Evolutionary conservation across 1,140 invertebrate species (phyloP).

Genomic region (Drosophila murphyi): DNA sequence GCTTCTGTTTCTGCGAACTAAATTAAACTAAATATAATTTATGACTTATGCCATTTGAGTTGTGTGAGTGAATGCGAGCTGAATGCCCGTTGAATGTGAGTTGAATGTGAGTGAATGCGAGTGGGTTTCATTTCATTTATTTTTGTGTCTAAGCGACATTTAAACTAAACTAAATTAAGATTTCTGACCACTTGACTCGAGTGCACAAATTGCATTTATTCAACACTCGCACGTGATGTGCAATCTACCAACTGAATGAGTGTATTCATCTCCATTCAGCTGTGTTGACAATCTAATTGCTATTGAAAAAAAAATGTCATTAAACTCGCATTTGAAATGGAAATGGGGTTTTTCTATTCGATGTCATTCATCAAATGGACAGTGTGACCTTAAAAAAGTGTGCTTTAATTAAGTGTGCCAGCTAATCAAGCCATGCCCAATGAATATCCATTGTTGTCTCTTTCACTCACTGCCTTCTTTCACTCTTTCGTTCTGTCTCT

Average conservation of each 20-base stretch:
- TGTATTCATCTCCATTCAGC: slow-evolving; percentile 23
- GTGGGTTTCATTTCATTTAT: background rate
- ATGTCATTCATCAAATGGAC: background rate
- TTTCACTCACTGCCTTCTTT: slow-evolving; percentile 35
- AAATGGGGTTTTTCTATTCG: slow-evolving; percentile 18
- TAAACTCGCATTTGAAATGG: slow-evolving; percentile 67
- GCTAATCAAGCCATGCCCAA: slow-evolving; percentile 52
- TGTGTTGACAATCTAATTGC: slow-evolving; percentile 49
- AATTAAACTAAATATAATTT: slow-evolving; percentile 80
- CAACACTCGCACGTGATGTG: slow-evolving; percentile 54
- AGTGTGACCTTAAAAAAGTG: slow-evolving; percentile 60
- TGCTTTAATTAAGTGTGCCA: slow-evolving; percentile 56
- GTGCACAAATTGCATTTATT: slow-evolving; percentile 75
- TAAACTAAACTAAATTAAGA: slow-evolving; percentile 78
- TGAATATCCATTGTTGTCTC: slow-evolving; percentile 9
- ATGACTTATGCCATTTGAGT: slow-evolving; percentile 54
- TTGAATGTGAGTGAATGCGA: background rate
- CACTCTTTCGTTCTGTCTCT: background rate
- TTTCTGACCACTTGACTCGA: slow-evolving; percentile 70
- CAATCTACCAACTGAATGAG: background rate
- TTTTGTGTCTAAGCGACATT: slow-evolving; percentile 40
- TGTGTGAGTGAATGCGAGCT: background rate
- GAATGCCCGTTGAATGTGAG: slow-evolving; percentile 3
- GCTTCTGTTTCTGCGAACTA: slow-evolving; percentile 45
- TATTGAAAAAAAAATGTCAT: slow-evolving; percentile 54